phyloP scores from a whole-genome alignment of 2,888 invertebrate genomes.

The Lasioglossum vierecki region DNA sequence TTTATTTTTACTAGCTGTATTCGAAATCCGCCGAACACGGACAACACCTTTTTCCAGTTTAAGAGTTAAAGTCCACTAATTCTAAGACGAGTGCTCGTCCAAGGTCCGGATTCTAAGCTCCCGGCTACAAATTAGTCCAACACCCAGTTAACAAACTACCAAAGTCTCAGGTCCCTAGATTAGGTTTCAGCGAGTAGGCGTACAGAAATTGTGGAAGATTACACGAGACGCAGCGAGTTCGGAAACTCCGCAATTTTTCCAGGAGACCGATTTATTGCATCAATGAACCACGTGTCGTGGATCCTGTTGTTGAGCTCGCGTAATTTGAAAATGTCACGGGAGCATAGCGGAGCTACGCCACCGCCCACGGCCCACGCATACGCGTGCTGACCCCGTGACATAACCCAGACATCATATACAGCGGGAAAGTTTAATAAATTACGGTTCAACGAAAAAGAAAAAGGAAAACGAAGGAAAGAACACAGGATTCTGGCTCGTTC shows the following conservation, averaged over 20 bases:
- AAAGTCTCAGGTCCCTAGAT: not conserved
- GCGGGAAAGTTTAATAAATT: not conserved
- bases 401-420: not conserved
- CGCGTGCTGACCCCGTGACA: not conserved
- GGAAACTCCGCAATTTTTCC: not conserved
- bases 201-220: not conserved
- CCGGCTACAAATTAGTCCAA: not conserved
- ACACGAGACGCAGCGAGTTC: not conserved
- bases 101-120: not conserved
- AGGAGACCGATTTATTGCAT: not conserved
- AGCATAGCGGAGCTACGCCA: not conserved
- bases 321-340: slow-evolving; percentile 2
- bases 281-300: not conserved
- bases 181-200: not conserved
- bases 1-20: not conserved
- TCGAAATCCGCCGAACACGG: not conserved
- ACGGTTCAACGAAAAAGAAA: not conserved
- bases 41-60: not conserved
- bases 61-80: not conserved
- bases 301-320: not conserved
- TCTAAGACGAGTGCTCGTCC: not conserved
- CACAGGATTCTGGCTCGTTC: not conserved
- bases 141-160: not conserved
- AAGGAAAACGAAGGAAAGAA: not conserved
- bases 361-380: not conserved